Conservation (phyloP, 2,113 vertebrate species). For the Cromileptes altivelis region DNA sequence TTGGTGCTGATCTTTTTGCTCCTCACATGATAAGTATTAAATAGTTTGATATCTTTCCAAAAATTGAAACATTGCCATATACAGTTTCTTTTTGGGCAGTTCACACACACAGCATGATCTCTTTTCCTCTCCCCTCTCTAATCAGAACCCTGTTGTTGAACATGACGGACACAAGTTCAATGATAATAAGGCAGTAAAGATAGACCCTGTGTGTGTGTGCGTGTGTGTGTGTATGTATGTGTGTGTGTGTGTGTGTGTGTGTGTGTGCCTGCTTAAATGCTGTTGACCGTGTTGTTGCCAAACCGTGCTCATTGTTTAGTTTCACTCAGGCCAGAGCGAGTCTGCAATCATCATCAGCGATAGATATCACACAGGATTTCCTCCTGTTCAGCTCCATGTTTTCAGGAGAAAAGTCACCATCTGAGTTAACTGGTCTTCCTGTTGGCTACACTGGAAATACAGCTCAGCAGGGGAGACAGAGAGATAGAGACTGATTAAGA, state of each 20-base stretch:
- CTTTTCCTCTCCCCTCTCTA: slow-evolving; percentile 9
- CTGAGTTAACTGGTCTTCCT: slow-evolving; percentile 65
- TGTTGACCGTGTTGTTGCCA: slow-evolving; percentile 51
- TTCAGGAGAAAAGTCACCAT: slow-evolving; percentile 59
- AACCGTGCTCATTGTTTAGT: slow-evolving; percentile 65
- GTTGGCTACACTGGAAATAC: slow-evolving; percentile 52
- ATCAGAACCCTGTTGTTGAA: slow-evolving; percentile 42
- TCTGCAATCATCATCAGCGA: slow-evolving; percentile 59
- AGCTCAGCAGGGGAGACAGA: background rate
- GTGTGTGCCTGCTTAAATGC: slow-evolving; percentile 4
- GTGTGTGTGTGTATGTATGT: slow-evolving; percentile 7
- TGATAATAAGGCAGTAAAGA: slow-evolving; percentile 48
- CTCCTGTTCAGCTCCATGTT: slow-evolving; percentile 62
- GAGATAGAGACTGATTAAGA: slow-evolving; percentile 1
- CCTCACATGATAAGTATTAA: too few relatives aligned
- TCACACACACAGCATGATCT: background rate
- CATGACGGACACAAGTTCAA: slow-evolving; percentile 57
- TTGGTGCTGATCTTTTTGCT: too few relatives aligned
- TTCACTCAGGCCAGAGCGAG: slow-evolving; percentile 26
- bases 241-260: slow-evolving; percentile 16
- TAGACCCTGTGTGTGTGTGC: slow-evolving; percentile 15
- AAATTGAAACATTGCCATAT: background rate
- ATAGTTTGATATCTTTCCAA: too few relatives aligned
- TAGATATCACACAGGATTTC: slow-evolving; percentile 80
- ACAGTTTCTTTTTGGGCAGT: background rate